Conservation (phyloP, 2,888 invertebrate species). For the Ametastegia equiseti region DNA sequence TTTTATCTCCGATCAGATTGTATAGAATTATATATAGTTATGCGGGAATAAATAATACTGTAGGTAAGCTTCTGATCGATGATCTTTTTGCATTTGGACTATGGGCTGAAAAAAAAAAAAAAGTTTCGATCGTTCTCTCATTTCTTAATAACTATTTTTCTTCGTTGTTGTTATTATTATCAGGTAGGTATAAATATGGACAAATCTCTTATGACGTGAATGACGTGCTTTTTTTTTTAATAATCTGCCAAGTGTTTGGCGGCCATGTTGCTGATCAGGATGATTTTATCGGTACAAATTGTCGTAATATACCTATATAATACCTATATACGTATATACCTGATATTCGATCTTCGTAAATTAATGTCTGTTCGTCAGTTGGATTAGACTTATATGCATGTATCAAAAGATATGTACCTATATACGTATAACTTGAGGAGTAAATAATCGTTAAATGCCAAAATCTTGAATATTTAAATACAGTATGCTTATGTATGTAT, state of each 20-base stretch:
- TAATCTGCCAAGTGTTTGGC: not conserved
- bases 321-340: no score
- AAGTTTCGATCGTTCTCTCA: not conserved
- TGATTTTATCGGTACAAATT: not conserved
- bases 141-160: not conserved
- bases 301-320: not conserved
- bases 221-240: not conserved
- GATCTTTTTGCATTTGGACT: no score
- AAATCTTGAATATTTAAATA: no score
- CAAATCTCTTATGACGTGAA: not conserved
- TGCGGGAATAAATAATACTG: no score
- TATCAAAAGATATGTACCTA: not conserved
- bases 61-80: no score
- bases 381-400: no score
- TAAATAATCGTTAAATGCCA: not conserved
- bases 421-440: not conserved
- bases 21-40: no score
- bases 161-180: not conserved
- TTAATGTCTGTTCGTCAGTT: no score
- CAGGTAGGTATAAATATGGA: no score
- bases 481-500: no score
- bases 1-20: no score
- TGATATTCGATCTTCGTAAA: slow-evolving; percentile 1
- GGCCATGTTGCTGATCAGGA: not conserved
- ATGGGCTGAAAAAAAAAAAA: no score